phyloP scores from a whole-genome alignment of 1,140 invertebrate genomes.

The Ptiloglossa arizonensis region DNA sequence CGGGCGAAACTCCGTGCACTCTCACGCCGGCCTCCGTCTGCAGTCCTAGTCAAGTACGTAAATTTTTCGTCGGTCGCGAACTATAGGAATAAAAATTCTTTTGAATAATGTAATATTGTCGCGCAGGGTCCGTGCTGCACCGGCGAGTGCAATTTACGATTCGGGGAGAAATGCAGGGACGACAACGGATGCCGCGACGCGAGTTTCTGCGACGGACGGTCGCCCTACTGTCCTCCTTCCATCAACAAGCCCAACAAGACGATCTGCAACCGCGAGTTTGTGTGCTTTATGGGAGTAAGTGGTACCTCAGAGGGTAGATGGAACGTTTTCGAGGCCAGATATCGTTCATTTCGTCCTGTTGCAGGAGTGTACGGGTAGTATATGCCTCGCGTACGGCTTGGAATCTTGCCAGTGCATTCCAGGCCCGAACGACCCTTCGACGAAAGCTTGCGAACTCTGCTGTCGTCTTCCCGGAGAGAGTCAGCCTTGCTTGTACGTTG shows the following conservation, averaged over 20 bases:
- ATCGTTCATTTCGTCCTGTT: constrained; percentile 19
- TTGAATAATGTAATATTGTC: neutral
- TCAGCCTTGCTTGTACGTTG: constrained; percentile 85
- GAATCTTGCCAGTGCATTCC: constrained; percentile 97
- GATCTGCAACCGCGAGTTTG: constrained; percentile 95
- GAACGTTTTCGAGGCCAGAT: neutral
- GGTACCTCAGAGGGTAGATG: too few species aligned
- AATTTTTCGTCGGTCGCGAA: too few species aligned
- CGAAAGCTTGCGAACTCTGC: constrained; percentile 94
- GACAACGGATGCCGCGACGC: constrained; percentile 96
- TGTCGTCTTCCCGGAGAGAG: constrained; percentile 93
- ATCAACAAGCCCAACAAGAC: constrained; percentile 96
- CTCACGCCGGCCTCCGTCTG: constrained; percentile 89
- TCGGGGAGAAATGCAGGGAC: constrained; percentile 94
- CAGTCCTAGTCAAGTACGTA: constrained; percentile 90
- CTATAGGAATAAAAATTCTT: neutral
- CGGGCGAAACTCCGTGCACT: constrained; percentile 91
- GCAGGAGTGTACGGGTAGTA: constrained; percentile 95
- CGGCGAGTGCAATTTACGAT: constrained; percentile 91
- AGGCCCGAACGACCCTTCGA: constrained; percentile 88
- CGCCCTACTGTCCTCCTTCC: constrained; percentile 93
- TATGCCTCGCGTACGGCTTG: constrained; percentile 95
- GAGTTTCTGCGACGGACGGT: constrained; percentile 93
- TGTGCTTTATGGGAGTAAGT: constrained; percentile 96
- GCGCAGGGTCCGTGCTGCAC: constrained; percentile 98